Evolutionary conservation across 2,113 vertebrate species (phyloP).

Genomic region (Myiopsitta monachus): DNA sequence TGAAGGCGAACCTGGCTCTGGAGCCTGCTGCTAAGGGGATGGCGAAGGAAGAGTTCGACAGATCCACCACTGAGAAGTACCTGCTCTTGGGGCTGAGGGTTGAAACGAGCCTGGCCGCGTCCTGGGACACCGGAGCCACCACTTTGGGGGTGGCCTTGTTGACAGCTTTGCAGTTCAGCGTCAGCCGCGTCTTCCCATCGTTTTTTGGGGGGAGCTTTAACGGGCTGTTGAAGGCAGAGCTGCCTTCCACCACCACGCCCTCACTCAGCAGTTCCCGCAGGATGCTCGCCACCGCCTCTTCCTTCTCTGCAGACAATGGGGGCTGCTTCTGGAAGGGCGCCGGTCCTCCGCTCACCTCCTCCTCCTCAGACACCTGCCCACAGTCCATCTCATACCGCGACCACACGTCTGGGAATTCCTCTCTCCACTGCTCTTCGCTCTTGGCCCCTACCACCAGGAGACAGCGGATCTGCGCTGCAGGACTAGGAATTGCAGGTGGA

Average conservation of each 20-base stretch:
- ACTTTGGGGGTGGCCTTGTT: rapidly evolving
- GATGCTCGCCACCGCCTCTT: rapidly evolving
- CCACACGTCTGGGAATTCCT: neutral
- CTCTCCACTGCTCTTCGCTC: neutral
- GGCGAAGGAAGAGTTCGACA: neutral
- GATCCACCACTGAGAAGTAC: neutral
- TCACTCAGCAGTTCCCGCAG: neutral
- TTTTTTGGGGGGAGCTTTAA: rapidly evolving
- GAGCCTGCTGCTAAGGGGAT: neutral
- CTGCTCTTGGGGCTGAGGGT: neutral
- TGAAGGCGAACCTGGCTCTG: neutral
- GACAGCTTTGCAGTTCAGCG: neutral
- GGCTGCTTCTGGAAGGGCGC: neutral
- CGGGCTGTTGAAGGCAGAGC: neutral
- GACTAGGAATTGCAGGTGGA: neutral
- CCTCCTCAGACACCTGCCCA: neutral
- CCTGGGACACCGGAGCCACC: rapidly evolving
- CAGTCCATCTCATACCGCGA: neutral
- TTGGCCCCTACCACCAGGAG: rapidly evolving
- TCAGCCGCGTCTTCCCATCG: neutral
- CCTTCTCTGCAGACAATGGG: rapidly evolving
- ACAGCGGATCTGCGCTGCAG: rapidly evolving
- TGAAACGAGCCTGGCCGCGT: rapidly evolving
- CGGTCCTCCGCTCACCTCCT: rapidly evolving
- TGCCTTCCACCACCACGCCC: neutral